These are phyloP conservation scores for Diarsia dahlii DNA, from an alignment of 2,888 invertebrate genomes.

Conservation along the genomic window DNA sequence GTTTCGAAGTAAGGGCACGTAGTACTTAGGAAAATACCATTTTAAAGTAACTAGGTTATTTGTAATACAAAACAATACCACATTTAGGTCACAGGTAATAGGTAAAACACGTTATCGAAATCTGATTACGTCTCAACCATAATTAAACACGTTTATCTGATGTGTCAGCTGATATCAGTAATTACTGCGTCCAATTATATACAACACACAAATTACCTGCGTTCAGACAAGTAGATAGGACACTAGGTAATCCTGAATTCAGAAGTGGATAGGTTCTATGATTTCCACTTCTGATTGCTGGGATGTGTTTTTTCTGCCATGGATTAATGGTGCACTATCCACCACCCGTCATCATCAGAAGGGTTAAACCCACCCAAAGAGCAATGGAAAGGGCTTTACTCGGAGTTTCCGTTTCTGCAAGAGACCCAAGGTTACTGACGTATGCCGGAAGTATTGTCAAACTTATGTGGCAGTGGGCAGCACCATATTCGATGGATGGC, in stretches of 20 bases:
- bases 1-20: no score
- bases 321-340: background rate
- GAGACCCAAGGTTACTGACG: no score
- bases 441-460: no score
- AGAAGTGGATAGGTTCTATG: background rate
- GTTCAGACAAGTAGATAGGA: constrained; percentile 23
- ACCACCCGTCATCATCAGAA: no score
- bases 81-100: constrained; percentile 10
- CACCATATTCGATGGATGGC: no score
- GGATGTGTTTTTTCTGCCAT: no score
- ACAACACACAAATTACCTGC: constrained; percentile 51
- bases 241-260: constrained; percentile 6
- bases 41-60: no score
- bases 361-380: no score
- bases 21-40: no score
- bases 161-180: constrained; percentile 59
- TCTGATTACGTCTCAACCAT: constrained; percentile 54
- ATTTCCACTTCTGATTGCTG: constrained; percentile 17
- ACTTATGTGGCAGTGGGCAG: no score
- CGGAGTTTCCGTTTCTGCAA: no score
- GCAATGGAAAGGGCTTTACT: no score
- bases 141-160: constrained; percentile 62
- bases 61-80: background rate
- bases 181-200: constrained; percentile 59
- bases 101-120: constrained; percentile 50